Evolutionary conservation across 2,113 vertebrate genomes (phyloP), one percentile per base, ranked within the genome.

Genomic region (Sitta europaea): DNA sequence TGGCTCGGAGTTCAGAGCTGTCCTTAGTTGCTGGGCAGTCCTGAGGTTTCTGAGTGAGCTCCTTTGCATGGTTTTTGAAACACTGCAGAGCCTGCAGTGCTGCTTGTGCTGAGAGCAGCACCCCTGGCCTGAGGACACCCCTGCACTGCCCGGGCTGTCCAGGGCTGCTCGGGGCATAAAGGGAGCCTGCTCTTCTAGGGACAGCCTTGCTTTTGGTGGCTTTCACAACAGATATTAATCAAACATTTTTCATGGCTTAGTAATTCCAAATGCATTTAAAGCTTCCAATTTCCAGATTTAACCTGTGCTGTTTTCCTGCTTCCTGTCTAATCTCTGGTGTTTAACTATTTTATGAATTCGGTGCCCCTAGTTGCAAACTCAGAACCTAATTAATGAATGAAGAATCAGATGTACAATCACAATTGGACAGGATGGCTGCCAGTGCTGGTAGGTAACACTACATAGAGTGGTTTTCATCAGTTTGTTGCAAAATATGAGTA

Each of bases 21-120:
- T 28, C 68, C 0, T 9, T 57, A 63, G 74, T 9, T 70, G 28
- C 40, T 1, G 7, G 48, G 59, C 35, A 11, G 17, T 42, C 38
- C 0, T 5, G 40, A 57, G 67, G 14, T 51, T 61, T 66, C 0
- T 0, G 40, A 20, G 23, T 3, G 15, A 80, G 28, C 24, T 35
- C 27, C 57, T 83, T 42, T 40, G 19, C 7, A 1, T 9, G 50
- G 59, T 21, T 80, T 59, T 42, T 31, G 59, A 45, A 62, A 2
- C 51, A 6, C n/a, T 55, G 5, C 2, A 6, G 36, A 83, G 48
- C n/a, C 55, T 38, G 28, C 8, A 6, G 40, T 47, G 29, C 48
- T 83, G 21, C 29, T 6, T 58, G 71, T 28, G 38, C 33, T 33
- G 38, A 65, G 38, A 48, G 0, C 6, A 74, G 55, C 14, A 5